A percentile compares a stretch with the other conserved stretches of the same genome.
These are phyloP conservation scores for Chanos chanos DNA, from an alignment of 2,797 vertebrate genomes.

Conservation along the genomic window DNA sequence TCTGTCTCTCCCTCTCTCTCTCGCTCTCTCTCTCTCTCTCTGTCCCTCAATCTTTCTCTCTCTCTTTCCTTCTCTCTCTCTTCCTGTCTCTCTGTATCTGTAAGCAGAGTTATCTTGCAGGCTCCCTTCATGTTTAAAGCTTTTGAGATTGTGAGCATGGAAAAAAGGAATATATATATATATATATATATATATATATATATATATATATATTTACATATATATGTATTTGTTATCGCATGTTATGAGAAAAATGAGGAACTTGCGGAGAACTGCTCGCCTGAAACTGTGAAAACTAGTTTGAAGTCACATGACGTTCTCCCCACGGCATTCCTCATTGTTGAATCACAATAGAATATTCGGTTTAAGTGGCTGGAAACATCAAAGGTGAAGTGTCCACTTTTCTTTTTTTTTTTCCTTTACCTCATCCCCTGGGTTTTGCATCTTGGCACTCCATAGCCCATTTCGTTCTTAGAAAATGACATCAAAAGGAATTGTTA, in stretches of 20 bases:
- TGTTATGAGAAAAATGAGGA: constrained; percentile 47
- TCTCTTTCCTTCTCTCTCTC: too few relatives aligned
- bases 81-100: constrained; percentile 9
- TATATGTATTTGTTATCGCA: too few relatives aligned
- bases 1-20: too few relatives aligned
- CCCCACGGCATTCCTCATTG: constrained; percentile 32
- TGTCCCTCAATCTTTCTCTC: too few relatives aligned
- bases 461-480: constrained; percentile 38
- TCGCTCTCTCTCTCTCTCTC: too few relatives aligned
- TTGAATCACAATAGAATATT: constrained; percentile 46
- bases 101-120: constrained; percentile 11
- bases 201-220: too few relatives aligned
- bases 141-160: too few relatives aligned
- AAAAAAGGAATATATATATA: too few relatives aligned
- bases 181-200: too few relatives aligned
- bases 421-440: constrained; percentile 49
- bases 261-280: constrained; percentile 32
- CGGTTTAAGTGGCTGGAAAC: constrained; percentile 41
- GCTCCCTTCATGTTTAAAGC: constrained; percentile 6
- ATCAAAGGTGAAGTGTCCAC: constrained; percentile 42
- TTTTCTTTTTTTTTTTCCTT: constrained; percentile 36
- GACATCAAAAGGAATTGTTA: constrained; percentile 57
- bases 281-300: constrained; percentile 11
- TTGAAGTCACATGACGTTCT: constrained; percentile 33
- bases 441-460: constrained; percentile 22